Evolutionary conservation across 2,797 vertebrate species (phyloP).

Genomic region (Rhynchotus rufescens): DNA sequence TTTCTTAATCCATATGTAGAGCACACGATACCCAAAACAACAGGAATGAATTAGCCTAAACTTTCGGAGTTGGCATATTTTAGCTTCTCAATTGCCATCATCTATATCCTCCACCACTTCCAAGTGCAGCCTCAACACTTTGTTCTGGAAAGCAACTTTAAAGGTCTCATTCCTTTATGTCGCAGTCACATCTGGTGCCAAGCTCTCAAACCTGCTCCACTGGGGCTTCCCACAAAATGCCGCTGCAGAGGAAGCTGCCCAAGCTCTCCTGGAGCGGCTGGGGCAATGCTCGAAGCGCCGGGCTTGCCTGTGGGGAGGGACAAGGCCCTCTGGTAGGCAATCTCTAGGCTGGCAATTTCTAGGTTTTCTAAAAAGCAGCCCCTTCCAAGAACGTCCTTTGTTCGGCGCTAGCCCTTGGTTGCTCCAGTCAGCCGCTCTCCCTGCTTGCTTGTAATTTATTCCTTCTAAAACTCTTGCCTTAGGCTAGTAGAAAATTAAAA

Average conservation of each 20-base stretch:
- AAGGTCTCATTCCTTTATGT: slow-evolving; percentile 26
- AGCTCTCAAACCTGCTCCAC: not conserved
- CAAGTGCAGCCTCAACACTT: not conserved
- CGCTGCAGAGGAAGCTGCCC: not conserved
- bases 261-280: not conserved
- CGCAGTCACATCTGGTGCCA: not conserved
- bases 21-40: slow-evolving; percentile 20
- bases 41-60: slow-evolving; percentile 2
- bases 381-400: slow-evolving; percentile 72
- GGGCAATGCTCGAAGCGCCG: not conserved
- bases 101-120: not conserved
- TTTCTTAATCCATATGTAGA: not conserved
- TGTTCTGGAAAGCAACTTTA: slow-evolving; percentile 19
- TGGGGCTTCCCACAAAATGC: not conserved
- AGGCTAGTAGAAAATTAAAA: slow-evolving; percentile 76
- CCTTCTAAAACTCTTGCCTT: slow-evolving; percentile 70
- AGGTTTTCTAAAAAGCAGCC: slow-evolving; percentile 57
- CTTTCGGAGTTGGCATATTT: not conserved
- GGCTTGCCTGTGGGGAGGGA: not conserved
- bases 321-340: slow-evolving; percentile 10
- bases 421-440: slow-evolving; percentile 67
- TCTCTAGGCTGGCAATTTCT: slow-evolving; percentile 55
- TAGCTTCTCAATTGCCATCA: not conserved
- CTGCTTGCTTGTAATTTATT: slow-evolving; percentile 73
- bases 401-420: slow-evolving; percentile 32